phyloP scores from a whole-genome alignment of 2,113 vertebrate genomes.

The Grammomys surdaster region DNA sequence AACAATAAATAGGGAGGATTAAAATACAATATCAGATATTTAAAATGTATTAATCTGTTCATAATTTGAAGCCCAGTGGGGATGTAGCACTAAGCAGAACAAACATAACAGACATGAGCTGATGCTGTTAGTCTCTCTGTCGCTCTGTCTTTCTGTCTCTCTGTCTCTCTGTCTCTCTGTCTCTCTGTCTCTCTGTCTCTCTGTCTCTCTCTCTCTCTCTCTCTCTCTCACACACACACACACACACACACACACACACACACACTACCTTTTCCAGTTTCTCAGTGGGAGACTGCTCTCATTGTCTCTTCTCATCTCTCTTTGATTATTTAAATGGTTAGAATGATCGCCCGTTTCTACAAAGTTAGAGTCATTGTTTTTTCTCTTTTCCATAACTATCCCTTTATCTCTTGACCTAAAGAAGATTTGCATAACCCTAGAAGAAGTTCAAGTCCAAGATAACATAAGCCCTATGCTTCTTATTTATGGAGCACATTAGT shows the following conservation, averaged over 20 bases:
- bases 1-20: neutral
- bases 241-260: neutral
- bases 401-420: neutral
- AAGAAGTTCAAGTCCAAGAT: constrained; percentile 8
- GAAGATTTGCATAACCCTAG: neutral
- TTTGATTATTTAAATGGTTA: neutral
- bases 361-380: neutral
- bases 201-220: neutral
- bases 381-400: neutral
- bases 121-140: neutral
- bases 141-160: neutral
- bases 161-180: neutral
- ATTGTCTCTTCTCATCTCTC: rapidly evolving
- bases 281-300: neutral
- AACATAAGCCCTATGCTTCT: neutral
- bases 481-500: neutral
- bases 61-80: constrained; percentile 4
- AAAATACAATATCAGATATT: constrained; percentile 27
- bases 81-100: neutral
- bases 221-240: neutral
- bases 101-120: neutral
- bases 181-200: no score
- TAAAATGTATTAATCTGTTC: neutral
- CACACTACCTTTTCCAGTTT: neutral
- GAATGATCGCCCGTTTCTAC: neutral